These are phyloP conservation scores for Erynnis tages DNA, from an alignment of 2,888 invertebrate genomes.

Conservation along the genomic window DNA sequence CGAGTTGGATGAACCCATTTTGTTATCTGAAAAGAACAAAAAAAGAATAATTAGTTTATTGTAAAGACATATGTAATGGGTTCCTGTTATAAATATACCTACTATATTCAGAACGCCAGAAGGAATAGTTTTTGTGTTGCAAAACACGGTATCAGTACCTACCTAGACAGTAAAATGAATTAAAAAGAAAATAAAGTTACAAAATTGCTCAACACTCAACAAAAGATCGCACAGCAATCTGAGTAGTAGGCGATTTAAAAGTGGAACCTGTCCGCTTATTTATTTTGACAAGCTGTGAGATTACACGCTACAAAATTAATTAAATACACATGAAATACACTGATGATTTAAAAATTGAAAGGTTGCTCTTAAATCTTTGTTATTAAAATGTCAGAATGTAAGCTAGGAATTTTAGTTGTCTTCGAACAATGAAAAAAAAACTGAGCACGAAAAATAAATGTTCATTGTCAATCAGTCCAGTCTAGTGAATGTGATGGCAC, in stretches of 20 bases:
- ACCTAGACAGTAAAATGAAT: too few species aligned
- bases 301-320: slow-evolving; percentile 22
- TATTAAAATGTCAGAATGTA: slow-evolving; percentile 16
- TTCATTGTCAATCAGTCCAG: too few species aligned
- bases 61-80: too few species aligned
- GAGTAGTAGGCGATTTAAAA: slow-evolving; percentile 11
- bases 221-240: neutral
- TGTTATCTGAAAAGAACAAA: slow-evolving; percentile 53
- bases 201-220: too few species aligned
- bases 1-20: slow-evolving; percentile 51
- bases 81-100: too few species aligned
- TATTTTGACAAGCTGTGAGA: slow-evolving; percentile 25
- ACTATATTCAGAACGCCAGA: too few species aligned
- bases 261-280: slow-evolving; percentile 11
- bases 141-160: too few species aligned
- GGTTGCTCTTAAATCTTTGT: slow-evolving; percentile 1
- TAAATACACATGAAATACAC: slow-evolving; percentile 7
- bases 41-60: slow-evolving; percentile 7
- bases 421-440: slow-evolving; percentile 1
- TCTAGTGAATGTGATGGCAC: neutral
- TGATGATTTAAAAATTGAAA: slow-evolving; percentile 14
- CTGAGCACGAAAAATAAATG: neutral
- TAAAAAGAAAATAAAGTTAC: too few species aligned
- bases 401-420: neutral
- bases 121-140: too few species aligned